phyloP scores from a whole-genome alignment of 1,140 invertebrate species.

The Anoplolepis gracilipes region DNA sequence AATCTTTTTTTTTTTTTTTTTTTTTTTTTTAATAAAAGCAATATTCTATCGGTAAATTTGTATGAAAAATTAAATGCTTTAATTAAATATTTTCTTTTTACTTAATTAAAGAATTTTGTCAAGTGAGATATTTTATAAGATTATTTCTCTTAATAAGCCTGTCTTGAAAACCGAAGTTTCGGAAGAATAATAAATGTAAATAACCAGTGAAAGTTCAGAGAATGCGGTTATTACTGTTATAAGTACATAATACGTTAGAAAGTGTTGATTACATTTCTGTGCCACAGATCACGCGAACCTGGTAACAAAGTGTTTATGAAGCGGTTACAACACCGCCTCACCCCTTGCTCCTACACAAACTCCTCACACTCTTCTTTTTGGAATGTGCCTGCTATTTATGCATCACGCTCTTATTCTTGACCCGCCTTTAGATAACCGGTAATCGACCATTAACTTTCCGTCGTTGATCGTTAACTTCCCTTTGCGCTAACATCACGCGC shows the following conservation, averaged over 20 bases:
- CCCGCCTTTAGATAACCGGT: conserved; percentile 38
- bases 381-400: conserved; percentile 80
- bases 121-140: background rate
- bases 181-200: background rate
- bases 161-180: background rate
- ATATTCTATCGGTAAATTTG: background rate
- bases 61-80: background rate
- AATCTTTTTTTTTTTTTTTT: too few relatives aligned
- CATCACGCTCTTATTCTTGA: conserved; percentile 71
- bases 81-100: background rate
- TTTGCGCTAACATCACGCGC: conserved; percentile 70
- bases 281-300: conserved; percentile 49
- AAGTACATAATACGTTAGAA: background rate
- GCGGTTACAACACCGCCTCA: conserved; percentile 3
- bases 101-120: background rate
- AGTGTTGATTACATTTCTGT: conserved; percentile 1
- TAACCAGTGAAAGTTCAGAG: background rate
- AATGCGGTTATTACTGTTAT: background rate
- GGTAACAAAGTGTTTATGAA: conserved; percentile 21
- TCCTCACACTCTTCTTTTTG: conserved; percentile 59
- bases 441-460: conserved; percentile 25
- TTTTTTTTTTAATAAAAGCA: too few relatives aligned
- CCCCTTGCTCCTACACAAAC: background rate
- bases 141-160: background rate
- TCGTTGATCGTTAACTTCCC: conserved; percentile 57